phyloP scores from a whole-genome alignment of 2,888 invertebrate species.

The Polyommatus iphigenia region DNA sequence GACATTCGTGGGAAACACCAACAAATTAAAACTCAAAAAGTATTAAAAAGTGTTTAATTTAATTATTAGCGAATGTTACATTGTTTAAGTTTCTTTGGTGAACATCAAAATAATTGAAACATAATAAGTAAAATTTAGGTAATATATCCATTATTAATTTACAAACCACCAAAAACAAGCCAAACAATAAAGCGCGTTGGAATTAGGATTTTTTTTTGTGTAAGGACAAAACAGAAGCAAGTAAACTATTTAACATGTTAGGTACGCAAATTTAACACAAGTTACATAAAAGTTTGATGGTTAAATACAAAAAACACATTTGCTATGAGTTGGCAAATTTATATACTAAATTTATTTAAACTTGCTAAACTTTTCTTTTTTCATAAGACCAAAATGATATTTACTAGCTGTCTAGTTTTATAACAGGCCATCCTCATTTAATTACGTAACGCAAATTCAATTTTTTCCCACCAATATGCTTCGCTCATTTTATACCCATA shows the following conservation, averaged over 20 bases:
- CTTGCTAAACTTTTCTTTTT: neutral
- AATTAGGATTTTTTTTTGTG: neutral
- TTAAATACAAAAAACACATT: neutral
- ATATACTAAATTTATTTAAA: neutral
- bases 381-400: neutral
- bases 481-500: no score
- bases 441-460: no score
- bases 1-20: neutral
- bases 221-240: neutral
- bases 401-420: neutral
- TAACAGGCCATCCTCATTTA: neutral
- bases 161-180: neutral
- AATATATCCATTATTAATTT: slow-evolving; percentile 3
- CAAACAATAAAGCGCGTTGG: neutral
- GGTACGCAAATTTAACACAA: no score
- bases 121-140: neutral
- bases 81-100: slow-evolving; percentile 75
- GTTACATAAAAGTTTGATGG: neutral
- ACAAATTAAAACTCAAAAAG: slow-evolving; percentile 43
- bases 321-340: no score
- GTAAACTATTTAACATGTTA: neutral
- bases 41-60: slow-evolving; percentile 65
- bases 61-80: slow-evolving; percentile 72
- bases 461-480: no score
- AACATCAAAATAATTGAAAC: slow-evolving; percentile 49